Base-by-base conservation (phyloP, 1,140 invertebrate species). In the Anastrepha obliqua region DNA sequence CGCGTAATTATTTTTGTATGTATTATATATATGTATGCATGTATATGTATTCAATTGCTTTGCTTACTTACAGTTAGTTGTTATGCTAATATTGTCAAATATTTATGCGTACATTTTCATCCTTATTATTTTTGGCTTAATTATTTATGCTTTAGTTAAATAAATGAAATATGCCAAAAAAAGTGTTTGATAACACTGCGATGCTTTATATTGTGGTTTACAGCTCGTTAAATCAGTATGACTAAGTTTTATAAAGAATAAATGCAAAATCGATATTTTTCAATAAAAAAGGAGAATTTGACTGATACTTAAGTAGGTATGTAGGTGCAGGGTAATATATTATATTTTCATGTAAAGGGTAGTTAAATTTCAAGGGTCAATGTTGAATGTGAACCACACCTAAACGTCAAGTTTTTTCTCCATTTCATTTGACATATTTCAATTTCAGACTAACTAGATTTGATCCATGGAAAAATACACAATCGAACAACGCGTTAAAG, bases 221-320 rank as follows among this genome's bases (percentile, higher is more conserved):
- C 74, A 81, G 74, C 74, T 81, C 74, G 51, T 81, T 81, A 81
- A 81, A 55, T 81, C 17, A 55, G n/a, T 81, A 2, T 81, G n/a
- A 55, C n/a, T n/a, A 55, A 62, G 60, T 62, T 62, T 15, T 42
- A 11, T 81, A 81, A 51, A 29, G 47, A 55, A 42, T 2, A 81
- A 81, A 81, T 81, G 74, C 47, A 11, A 81, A 81, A 81, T 51
- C 74, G 47, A 55, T 20, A 51, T n/a, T 74, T 13, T 29, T 29
- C 65, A 15, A 88, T 89, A 87, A 86, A 87, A 87, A 88, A 87
- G 88, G 78, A 89, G 62, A 64, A 64, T 29, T 29, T 29, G 29
- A 29, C 29, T 29, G 29, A 29, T 29, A 29, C 29, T 29, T 29
- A 29, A 29, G 29, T 29, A 29, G 29, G 29, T 29, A 29, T 29